Base-by-base conservation (phyloP, 1,140 invertebrate genomes). In the Elymnias hypermnestra region DNA sequence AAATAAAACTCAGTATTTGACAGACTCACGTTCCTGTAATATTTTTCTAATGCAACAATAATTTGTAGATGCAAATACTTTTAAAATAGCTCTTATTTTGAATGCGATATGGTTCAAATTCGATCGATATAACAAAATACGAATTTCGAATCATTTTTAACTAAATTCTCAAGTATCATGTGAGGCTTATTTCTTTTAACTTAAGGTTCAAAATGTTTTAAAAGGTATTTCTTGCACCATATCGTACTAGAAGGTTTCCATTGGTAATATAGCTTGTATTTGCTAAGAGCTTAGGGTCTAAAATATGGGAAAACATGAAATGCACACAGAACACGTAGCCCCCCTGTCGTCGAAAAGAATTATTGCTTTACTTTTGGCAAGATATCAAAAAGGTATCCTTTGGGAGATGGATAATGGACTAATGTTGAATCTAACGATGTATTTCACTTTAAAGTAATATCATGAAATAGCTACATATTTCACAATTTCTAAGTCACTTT, bases 301-400 rank as follows among this genome's bases (percentile, higher is more conserved):
- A 25, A 25, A 8, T 8, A 25, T 25, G 2, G 7, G 23, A 2
- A 25, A 25, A 39, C 26, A 21, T 8, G 1, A n/a, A 21, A 7
- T 29, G 44, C 21, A 31, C 35, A 19, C 33, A 26, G 33, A 13
- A 18, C 44, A 46, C 36, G 44, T 37, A 41, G 53, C 36, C 54
- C 35, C 22, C 21, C 35, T 35, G 52, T 46, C 56, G 46, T 47
- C 46, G 13, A 8, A 31, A 40, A 44, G 39, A 48, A 42, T 54
- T 53, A 53, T 42, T 44, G 43, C 15, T 23, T 42, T 21, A 1
- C 33, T 49, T 42, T 59, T 59, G 56, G 56, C 56, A 59, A 46
- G 47, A 50, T 43, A 51, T 59, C 56, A 59, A 59, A 51, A 19
- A 18, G 37, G 29, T 12, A 28, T 35, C 35, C 8, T 18, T 3